These are phyloP conservation scores for Chironomus riparius DNA, from an alignment of 2,888 invertebrate genomes.

Conservation along the genomic window DNA sequence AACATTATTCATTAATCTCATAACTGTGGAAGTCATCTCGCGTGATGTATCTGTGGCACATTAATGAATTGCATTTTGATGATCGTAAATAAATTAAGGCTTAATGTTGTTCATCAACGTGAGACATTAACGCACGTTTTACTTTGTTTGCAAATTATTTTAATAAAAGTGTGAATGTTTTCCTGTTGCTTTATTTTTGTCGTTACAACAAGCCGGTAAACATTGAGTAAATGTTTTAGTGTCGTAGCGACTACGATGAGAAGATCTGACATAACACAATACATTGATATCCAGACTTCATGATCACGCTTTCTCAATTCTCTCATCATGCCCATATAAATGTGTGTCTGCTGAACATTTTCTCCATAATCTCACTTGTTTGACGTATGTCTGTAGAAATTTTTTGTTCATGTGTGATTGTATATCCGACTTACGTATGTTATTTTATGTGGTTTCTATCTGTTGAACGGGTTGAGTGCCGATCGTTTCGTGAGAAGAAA, in stretches of 20 bases:
- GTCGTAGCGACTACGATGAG: neutral
- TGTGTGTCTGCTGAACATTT: neutral
- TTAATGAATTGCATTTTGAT: too few relatives aligned
- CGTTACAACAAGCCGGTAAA: neutral
- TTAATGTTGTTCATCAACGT: too few relatives aligned
- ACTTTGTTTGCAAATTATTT: too few relatives aligned
- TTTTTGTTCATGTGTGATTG: neutral
- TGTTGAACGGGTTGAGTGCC: neutral
- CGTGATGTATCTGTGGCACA: too few relatives aligned
- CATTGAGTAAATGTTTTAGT: neutral
- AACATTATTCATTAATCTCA: too few relatives aligned
- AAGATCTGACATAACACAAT: neutral
- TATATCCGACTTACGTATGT: neutral
- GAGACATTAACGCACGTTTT: too few relatives aligned
- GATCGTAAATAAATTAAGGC: too few relatives aligned
- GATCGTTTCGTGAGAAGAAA: neutral
- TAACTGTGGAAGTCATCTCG: too few relatives aligned
- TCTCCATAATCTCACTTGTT: neutral
- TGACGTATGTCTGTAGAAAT: neutral
- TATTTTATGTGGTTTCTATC: neutral
- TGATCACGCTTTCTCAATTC: slow-evolving; percentile 3
- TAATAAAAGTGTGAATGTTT: neutral
- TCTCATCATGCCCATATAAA: neutral
- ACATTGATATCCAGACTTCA: neutral
- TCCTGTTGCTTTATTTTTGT: neutral